Evolutionary conservation across 1,140 invertebrate genomes (phyloP), one percentile per base, ranked within the genome.

Genomic region (Parapsyche elsis): DNA sequence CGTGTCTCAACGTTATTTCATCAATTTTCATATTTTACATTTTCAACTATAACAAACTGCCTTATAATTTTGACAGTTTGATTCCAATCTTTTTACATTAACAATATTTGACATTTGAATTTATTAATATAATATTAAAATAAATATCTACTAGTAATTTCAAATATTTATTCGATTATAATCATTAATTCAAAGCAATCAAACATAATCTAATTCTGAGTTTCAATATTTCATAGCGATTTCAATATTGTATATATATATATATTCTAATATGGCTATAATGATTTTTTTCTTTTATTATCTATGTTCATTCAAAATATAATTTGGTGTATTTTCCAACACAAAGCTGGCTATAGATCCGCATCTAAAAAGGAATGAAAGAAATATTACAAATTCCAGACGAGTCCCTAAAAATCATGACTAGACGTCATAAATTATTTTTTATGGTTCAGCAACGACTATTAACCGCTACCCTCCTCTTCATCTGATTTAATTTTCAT

Each of bases 341-440:
- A 38, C 30, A 38, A 38, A 38, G n/a, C 59, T 16, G 14, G 19
- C 21, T 12, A 67, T 67, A 67, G 64, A 67, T 67, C 23, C 64
- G 21, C 64, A 67, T 67, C 64, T 67, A 24, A n/a, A 67, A 67
- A 9, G 64, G 24, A 67, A 67, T 9, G 64, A 46, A 45, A 49
- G 71, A 73, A 73, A 75, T 75, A 38, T 75, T 46, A 59, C 73
- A 30, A 75, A 75, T 75, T 73, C 73, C 53, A 75, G 73, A 57
- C 73, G 73, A 30, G 59, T 77, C 75, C 75, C 75, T 77, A 77
- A 77, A 75, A 77, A 77, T 77, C 75, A 77, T 64, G 75, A 77
- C 75, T 77, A 77, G 75, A 77, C 75, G 57, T 64, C 75, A 64
- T 77, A 77, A 77, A 77, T 77, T 77, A 77, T 77, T 77, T 77